Conservation (phyloP, 2,888 invertebrate genomes). For the Athrips mouffetella region DNA sequence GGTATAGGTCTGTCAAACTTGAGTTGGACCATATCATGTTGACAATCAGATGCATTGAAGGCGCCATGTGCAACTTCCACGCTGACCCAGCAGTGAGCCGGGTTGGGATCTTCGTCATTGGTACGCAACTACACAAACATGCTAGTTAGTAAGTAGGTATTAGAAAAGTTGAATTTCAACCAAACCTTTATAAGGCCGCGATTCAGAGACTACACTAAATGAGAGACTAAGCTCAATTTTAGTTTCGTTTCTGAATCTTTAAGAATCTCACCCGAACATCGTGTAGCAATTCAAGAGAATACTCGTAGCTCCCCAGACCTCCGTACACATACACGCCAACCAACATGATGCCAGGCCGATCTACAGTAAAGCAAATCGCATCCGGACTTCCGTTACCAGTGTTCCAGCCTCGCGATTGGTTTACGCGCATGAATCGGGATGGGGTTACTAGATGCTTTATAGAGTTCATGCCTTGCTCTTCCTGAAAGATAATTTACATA, state of each 20-base stretch:
- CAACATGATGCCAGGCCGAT: constrained; percentile 91
- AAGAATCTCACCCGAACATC: constrained; percentile 59
- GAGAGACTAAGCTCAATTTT: no score
- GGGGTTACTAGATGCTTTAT: constrained; percentile 91
- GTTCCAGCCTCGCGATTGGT: constrained; percentile 95
- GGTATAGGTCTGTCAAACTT: constrained; percentile 93
- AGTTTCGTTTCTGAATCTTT: no score
- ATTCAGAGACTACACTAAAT: no score
- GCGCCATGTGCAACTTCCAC: constrained; percentile 90
- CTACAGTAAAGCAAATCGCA: constrained; percentile 96
- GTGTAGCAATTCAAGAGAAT: constrained; percentile 92
- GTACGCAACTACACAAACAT: constrained; percentile 59
- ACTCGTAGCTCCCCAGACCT: constrained; percentile 92
- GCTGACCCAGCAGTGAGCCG: constrained; percentile 90
- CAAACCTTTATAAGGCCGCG: no score
- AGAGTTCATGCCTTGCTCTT: constrained; percentile 82
- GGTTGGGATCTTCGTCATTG: constrained; percentile 63
- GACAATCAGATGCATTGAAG: constrained; percentile 90
- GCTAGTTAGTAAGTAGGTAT: neutral
- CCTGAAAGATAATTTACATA: constrained; percentile 47
- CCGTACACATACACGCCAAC: constrained; percentile 95
- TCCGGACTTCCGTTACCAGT: constrained; percentile 98
- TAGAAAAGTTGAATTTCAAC: no score
- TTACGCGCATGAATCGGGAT: constrained; percentile 93
- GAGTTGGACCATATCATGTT: constrained; percentile 92